A percentile compares a stretch with the other conserved stretches of the same genome.
Conservation (phyloP, 2,888 invertebrate species). For the Drosophila emarginata region DNA sequence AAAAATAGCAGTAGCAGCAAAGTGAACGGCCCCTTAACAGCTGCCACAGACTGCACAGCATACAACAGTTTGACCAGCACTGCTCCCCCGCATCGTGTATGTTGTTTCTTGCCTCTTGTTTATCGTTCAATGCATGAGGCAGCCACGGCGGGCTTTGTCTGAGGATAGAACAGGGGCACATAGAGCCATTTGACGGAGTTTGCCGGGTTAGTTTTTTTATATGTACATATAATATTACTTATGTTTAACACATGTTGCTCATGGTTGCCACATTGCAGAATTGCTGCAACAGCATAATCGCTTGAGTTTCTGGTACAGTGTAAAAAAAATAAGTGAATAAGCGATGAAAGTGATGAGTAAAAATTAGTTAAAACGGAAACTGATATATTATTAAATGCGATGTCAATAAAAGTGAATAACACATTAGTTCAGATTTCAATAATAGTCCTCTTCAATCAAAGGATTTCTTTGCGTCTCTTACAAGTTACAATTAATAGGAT, state of each 20-base stretch:
- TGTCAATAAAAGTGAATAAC: no score
- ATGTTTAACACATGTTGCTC: slow-evolving; percentile 40
- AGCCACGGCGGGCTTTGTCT: slow-evolving; percentile 10
- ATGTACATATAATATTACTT: slow-evolving; percentile 12
- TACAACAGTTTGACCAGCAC: slow-evolving; percentile 52
- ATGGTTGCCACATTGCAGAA: background rate
- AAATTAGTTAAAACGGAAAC: no score
- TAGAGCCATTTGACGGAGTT: slow-evolving; percentile 57
- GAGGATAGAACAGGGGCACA: slow-evolving; percentile 9
- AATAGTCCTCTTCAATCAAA: no score
- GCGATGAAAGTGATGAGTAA: no score
- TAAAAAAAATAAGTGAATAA: no score
- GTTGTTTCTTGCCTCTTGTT: background rate
- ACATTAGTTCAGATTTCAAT: no score
- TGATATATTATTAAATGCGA: no score
- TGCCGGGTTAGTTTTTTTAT: slow-evolving; percentile 64
- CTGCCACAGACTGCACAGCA: slow-evolving; percentile 39
- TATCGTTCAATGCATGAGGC: slow-evolving; percentile 51
- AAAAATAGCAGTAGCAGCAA: slow-evolving; percentile 24
- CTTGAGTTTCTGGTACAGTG: background rate
- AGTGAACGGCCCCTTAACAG: slow-evolving; percentile 73
- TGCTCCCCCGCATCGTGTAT: slow-evolving; percentile 60
- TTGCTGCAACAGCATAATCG: background rate
- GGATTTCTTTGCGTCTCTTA: no score
- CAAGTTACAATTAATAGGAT: no score